These are phyloP conservation scores for Falco biarmicus DNA, from an alignment of 2,797 vertebrate genomes.

Conservation along the genomic window DNA sequence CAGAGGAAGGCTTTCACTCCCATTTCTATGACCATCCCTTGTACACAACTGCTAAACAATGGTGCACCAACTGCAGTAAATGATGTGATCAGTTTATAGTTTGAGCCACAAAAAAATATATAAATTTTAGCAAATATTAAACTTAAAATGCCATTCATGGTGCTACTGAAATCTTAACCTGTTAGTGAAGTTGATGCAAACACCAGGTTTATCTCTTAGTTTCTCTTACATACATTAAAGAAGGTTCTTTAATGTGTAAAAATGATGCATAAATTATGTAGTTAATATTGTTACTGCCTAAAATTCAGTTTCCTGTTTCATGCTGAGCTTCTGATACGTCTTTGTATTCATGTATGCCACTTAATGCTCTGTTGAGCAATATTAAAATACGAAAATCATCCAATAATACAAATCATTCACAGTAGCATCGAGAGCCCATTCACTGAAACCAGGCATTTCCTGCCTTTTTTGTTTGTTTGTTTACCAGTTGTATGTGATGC, in stretches of 20 bases:
- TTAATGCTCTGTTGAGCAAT: not conserved
- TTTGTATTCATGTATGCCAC: not conserved
- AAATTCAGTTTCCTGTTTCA: constrained; percentile 9
- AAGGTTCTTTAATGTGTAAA: not conserved
- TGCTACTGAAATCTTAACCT: not conserved
- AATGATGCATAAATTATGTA: not conserved
- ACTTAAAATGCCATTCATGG: not conserved
- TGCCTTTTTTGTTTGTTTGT: not conserved
- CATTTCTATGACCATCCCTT: not conserved
- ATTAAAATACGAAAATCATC: not conserved
- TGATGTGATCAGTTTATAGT: not conserved
- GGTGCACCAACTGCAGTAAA: not conserved
- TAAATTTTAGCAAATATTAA: not conserved
- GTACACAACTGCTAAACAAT: not conserved
- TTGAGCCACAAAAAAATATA: not conserved
- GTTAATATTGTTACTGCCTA: not conserved
- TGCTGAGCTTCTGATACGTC: not conserved
- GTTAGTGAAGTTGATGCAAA: not conserved
- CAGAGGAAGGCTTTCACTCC: constrained; percentile 1
- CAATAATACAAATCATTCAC: not conserved
- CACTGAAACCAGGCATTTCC: not conserved
- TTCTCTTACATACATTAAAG: not conserved
- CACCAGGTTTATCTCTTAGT: not conserved
- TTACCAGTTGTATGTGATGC: not conserved
- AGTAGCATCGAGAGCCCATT: not conserved